Evolutionary conservation across 2,888 invertebrate genomes (phyloP), one percentile per base, ranked within the genome.

Genomic region (Apamea anceps): DNA sequence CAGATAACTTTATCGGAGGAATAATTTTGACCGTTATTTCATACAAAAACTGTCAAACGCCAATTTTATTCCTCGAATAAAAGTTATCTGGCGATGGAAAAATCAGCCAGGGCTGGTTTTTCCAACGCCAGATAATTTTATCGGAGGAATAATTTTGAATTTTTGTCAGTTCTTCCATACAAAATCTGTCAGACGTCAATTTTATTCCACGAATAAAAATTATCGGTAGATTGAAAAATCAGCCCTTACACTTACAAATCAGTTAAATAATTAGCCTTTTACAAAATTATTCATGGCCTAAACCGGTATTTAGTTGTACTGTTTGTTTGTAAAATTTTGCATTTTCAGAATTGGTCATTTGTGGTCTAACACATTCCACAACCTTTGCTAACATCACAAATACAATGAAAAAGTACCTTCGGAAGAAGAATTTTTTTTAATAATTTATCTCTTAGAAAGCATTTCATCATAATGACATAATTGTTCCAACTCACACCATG

Each of bases 401-500:
- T 80, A 87, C 85, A 86, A 89, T 85, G 86, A 89, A 76, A 79
- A 80, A 73, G 77, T 82, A 80, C 66, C 51, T 82, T 72, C 60
- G 57, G 72, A 80, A 84, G 76, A 81, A 51, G 13, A 78, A 32
- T n/a, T 72, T 80, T 81, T 73, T 77, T 54, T 70, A 78, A 77
- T 77, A 81, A 87, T 75, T 28, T 67, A 80, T 45, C 54, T 87
- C 77, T 28, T 81, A 66, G 25, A 79, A 81, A 67, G 77, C 25
- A 79, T 78, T 81, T 48, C 51, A 80, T 72, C 77, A 71, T 82
- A 80, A 75, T 75, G 74, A 80, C 28, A 74, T 51, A 73, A 75
- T 65, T 66, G 65, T 79, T 85, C 72, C 79, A 66, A 87, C 88
- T 86, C 88, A 80, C 85, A 90, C 91, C 93, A 94, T 95, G 95